A percentile compares a stretch with the other conserved stretches of the same genome.
Evolutionary conservation across 2,888 invertebrate species (phyloP).

Genomic region (Octodonta nipae): DNA sequence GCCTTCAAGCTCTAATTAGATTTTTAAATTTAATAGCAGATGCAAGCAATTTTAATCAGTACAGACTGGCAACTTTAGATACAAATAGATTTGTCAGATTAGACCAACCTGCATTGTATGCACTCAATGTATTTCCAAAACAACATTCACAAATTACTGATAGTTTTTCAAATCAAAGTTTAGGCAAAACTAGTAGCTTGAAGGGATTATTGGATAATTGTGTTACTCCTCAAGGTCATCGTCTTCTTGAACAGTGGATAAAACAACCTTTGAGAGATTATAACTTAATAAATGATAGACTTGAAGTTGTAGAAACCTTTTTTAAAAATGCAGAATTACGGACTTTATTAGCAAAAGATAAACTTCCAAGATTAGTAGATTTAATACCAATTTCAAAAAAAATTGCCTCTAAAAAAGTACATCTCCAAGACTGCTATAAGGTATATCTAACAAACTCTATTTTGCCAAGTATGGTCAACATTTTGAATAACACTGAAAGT

Average conservation of each 20-base stretch:
- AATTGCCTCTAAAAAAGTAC: slow-evolving; percentile 67
- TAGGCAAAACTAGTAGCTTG: slow-evolving; percentile 45
- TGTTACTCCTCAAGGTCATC: slow-evolving; percentile 71
- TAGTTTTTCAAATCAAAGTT: background rate
- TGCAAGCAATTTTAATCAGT: slow-evolving; percentile 66
- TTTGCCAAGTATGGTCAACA: slow-evolving; percentile 55
- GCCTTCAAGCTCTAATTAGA: slow-evolving; percentile 64
- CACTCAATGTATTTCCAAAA: slow-evolving; percentile 73
- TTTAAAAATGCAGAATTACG: slow-evolving; percentile 53
- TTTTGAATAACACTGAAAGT: slow-evolving; percentile 46
- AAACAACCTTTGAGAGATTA: slow-evolving; percentile 81
- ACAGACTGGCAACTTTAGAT: slow-evolving; percentile 48
- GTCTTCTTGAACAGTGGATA: slow-evolving; percentile 81
- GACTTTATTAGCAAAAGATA: slow-evolving; percentile 57
- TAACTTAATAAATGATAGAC: slow-evolving; percentile 69
- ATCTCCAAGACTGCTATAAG: slow-evolving; percentile 66
- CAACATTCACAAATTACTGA: background rate
- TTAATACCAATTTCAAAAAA: slow-evolving; percentile 63
- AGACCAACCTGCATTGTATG: slow-evolving; percentile 75
- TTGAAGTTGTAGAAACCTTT: slow-evolving; percentile 72
- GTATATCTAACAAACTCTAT: slow-evolving; percentile 57
- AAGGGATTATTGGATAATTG: slow-evolving; percentile 72
- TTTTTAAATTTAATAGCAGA: slow-evolving; percentile 71
- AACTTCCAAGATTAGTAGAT: slow-evolving; percentile 70
- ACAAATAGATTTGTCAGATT: slow-evolving; percentile 60